These are phyloP conservation scores for Tenualosa ilisha DNA, from an alignment of 2,797 vertebrate species.

Conservation along the genomic window DNA sequence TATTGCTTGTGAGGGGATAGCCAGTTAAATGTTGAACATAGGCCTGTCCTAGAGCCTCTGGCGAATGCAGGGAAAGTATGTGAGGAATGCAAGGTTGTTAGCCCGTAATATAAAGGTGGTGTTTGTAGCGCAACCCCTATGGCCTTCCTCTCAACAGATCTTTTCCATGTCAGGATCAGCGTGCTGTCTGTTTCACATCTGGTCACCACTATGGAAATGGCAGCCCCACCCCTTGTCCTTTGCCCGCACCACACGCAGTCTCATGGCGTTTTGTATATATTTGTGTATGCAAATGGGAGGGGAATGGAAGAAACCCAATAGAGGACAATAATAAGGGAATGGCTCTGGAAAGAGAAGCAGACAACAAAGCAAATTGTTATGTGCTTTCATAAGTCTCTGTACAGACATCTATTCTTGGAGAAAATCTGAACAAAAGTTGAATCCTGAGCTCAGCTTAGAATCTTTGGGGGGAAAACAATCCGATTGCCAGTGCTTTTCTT, in stretches of 20 bases:
- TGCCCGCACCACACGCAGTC: not conserved
- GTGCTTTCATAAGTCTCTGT: too few relatives aligned
- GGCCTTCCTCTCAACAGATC: not conserved
- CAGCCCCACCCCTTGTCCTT: not conserved
- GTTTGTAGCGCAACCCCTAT: not conserved
- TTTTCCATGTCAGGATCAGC: not conserved
- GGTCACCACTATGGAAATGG: not conserved
- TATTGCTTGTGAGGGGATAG: not conserved
- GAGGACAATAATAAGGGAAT: not conserved
- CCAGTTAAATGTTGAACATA: not conserved
- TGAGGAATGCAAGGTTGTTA: slow-evolving; percentile 9
- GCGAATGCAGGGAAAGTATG: not conserved
- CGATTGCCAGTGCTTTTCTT: too few relatives aligned
- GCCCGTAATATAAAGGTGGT: slow-evolving; percentile 4
- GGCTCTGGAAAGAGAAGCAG: not conserved
- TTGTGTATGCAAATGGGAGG: not conserved
- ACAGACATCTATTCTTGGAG: too few relatives aligned
- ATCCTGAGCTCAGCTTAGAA: too few relatives aligned
- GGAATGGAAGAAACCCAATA: not conserved
- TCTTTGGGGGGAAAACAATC: too few relatives aligned
- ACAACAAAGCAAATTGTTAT: not conserved
- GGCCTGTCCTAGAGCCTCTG: not conserved
- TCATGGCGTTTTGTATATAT: not conserved
- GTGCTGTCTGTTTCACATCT: not conserved
- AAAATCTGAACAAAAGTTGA: too few relatives aligned